phyloP scores from a whole-genome alignment of 92 coral and sea anemone genomes.

The Phenganax subtilis region DNA sequence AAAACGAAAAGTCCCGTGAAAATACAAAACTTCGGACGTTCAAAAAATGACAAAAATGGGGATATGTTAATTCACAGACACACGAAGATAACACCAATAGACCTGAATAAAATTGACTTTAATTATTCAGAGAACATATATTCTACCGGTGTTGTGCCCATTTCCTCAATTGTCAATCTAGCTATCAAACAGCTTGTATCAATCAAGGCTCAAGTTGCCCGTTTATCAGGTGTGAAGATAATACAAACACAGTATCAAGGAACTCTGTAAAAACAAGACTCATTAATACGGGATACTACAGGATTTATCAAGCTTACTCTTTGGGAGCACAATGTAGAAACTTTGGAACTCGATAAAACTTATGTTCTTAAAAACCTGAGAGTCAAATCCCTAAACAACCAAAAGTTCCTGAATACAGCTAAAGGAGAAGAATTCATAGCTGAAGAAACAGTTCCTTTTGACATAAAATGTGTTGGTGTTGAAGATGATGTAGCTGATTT shows the following conservation, averaged over 20 bases:
- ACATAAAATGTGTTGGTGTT: too few relatives aligned
- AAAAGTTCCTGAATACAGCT: too few relatives aligned
- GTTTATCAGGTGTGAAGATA: slow-evolving; percentile 34
- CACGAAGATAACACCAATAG: background rate
- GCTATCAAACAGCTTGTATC: slow-evolving; percentile 43
- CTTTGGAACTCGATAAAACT: slow-evolving; percentile 34
- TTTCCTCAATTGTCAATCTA: slow-evolving; percentile 26
- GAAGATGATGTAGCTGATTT: too few relatives aligned
- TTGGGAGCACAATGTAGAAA: slow-evolving; percentile 46
- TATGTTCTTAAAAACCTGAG: slow-evolving; percentile 30
- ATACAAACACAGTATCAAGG: slow-evolving; percentile 42
- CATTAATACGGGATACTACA: slow-evolving; percentile 39
- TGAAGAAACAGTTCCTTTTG: too few relatives aligned
- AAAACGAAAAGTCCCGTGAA: slow-evolving; percentile 31
- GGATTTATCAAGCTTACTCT: slow-evolving; percentile 37
- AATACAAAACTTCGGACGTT: background rate
- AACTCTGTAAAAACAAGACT: slow-evolving; percentile 41
- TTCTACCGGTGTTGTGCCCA: slow-evolving; percentile 6
- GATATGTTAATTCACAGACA: background rate
- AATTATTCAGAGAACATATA: too few relatives aligned
- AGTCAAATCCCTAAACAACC: background rate
- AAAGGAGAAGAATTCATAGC: too few relatives aligned
- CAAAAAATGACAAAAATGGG: background rate
- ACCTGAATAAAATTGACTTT: background rate
- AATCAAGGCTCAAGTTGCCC: slow-evolving; percentile 44